Evolutionary conservation across 2,888 invertebrate genomes (phyloP), one percentile per base, ranked within the genome.

Genomic region (Eumerus sabulonum): DNA sequence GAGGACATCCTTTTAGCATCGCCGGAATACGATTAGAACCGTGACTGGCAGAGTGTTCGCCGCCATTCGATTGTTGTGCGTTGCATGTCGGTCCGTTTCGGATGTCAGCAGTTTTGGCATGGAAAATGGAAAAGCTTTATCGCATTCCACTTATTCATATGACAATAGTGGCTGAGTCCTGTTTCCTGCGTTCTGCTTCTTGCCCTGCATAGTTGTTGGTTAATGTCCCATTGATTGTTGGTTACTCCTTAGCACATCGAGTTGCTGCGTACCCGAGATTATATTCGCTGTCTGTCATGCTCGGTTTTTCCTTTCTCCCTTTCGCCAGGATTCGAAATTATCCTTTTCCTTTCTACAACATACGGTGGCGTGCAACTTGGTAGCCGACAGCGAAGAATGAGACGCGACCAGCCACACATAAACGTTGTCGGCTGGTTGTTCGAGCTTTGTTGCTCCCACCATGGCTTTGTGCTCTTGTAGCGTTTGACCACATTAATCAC

Each of bases 401-500:
- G 59, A 64, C 38, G 12, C 50, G 13, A 50, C 27, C 53, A 45
- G 18, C 42, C 27, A 27, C 27, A 27, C 27, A 27, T 27, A 7
- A 27, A 27, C 27, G 27, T 27, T 7, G 27, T 27, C 27, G 27
- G 7, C 27, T 27, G 2, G 27, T 27, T 27, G 27, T 27, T 27
- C 27, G 3, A 27, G 27, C 27, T 7, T 27, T 27, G 27, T 27
- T 27, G 27, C 27, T 27, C 27, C 27, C 7, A 7, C 27, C 7
- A 4, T 7, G 47, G 18, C 9, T 3, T 2, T 45, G 45, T 42
- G n/a, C n/a, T 42, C 17, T 47, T 66, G 54, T 71, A 45, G 50
- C 38, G 48, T 70, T 70, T 19, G 71, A 42, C 40, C 56, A 66
- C 72, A 72, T 76, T 76, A 66, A 72, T 67, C 72, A 76, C 66